These are phyloP conservation scores for Lydus trimaculatus DNA, from an alignment of 2,888 invertebrate genomes.

Conservation along the genomic window DNA sequence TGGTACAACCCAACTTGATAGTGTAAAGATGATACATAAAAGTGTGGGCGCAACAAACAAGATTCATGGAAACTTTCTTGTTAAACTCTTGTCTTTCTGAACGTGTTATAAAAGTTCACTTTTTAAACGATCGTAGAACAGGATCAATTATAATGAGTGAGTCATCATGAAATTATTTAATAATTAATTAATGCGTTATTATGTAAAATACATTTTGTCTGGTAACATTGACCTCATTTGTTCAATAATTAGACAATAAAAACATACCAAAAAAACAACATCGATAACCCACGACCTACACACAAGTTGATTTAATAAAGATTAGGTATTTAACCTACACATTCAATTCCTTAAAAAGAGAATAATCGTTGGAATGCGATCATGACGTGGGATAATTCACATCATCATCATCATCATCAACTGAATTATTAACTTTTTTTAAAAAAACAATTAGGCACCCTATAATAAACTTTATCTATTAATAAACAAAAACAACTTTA, in stretches of 20 bases:
- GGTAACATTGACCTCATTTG: constrained; percentile 28
- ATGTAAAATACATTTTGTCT: constrained; percentile 16
- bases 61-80: too few relatives aligned
- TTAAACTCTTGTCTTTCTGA: too few relatives aligned
- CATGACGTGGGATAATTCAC: neutral
- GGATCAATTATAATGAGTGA: constrained; percentile 4
- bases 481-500: too few relatives aligned
- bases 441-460: too few relatives aligned
- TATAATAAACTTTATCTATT: too few relatives aligned
- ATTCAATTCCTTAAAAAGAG: constrained; percentile 2
- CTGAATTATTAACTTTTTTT: too few relatives aligned
- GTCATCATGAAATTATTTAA: constrained; percentile 16
- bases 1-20: too few relatives aligned
- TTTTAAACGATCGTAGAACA: too few relatives aligned
- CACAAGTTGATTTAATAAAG: constrained; percentile 17
- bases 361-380: neutral
- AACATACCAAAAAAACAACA: neutral
- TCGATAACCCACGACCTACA: constrained; percentile 19
- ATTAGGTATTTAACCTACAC: constrained; percentile 14
- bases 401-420: neutral
- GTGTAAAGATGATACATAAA: too few relatives aligned
- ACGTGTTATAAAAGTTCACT: neutral
- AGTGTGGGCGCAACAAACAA: too few relatives aligned
- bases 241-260: constrained; percentile 9
- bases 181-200: constrained; percentile 14